Conservation (phyloP, 2,888 invertebrate species). For the Tolmerus cingulatus region DNA sequence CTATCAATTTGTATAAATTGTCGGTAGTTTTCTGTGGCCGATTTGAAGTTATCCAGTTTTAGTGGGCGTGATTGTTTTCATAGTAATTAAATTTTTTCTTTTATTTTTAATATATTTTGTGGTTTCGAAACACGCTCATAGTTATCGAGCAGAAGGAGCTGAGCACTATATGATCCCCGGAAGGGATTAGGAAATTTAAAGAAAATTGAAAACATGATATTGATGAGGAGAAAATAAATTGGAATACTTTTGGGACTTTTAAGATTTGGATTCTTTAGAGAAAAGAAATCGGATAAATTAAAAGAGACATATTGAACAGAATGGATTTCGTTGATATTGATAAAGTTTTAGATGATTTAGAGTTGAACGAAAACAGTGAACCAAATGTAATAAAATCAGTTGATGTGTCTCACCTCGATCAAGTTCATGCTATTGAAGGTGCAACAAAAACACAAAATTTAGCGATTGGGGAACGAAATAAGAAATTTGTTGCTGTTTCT, state of each 20-base stretch:
- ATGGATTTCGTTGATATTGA: constrained; percentile 76
- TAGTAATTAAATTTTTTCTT: not conserved
- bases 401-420: not conserved
- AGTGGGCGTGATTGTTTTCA: not conserved
- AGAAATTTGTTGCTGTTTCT: constrained; percentile 66
- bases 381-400: not conserved
- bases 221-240: not conserved
- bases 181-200: not conserved
- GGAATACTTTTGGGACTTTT: not conserved
- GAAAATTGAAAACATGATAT: not conserved
- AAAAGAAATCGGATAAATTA: not conserved
- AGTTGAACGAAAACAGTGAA: constrained; percentile 71
- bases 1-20: not conserved
- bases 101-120: not conserved
- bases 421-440: not conserved
- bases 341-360: constrained; percentile 84
- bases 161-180: not conserved
- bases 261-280: not conserved
- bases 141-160: not conserved
- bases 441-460: not conserved
- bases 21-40: not conserved
- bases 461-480: constrained; percentile 56
- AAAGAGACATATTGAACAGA: not conserved
- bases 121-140: not conserved
- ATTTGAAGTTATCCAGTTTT: not conserved